These are phyloP conservation scores for Andricus curvator DNA, from an alignment of 2,888 invertebrate species.

Conservation along the genomic window DNA sequence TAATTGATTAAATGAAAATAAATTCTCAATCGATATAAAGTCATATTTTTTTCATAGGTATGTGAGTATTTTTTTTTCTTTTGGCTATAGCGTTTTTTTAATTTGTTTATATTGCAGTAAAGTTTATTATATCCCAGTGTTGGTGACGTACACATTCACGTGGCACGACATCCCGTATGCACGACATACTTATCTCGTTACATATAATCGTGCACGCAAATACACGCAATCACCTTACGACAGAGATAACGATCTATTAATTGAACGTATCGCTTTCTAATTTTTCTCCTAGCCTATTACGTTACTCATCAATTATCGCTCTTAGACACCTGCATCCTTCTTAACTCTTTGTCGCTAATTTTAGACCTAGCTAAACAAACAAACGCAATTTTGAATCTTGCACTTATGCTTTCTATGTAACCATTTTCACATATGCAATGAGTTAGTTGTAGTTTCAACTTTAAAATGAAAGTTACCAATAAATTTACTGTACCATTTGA, in stretches of 20 bases:
- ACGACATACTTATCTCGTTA: slow-evolving; percentile 50
- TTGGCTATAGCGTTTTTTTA: slow-evolving; percentile 2
- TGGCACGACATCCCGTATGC: slow-evolving; percentile 41
- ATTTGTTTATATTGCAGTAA: background rate
- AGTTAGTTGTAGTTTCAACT: background rate
- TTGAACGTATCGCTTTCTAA: slow-evolving; percentile 56
- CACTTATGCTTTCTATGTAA: background rate
- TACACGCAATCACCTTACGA: slow-evolving; percentile 58
- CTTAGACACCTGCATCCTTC: slow-evolving; percentile 24
- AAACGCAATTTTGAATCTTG: background rate
- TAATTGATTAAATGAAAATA: too few species aligned
- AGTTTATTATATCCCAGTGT: background rate
- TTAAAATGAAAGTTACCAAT: background rate
- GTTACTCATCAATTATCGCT: slow-evolving; percentile 42
- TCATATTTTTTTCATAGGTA: background rate
- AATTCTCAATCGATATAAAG: background rate
- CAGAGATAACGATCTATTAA: slow-evolving; percentile 55
- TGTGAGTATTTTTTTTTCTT: background rate
- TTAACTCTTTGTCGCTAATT: slow-evolving; percentile 14
- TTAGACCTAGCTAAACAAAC: background rate
- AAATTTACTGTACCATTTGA: background rate
- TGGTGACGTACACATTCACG: slow-evolving; percentile 46
- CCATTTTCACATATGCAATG: background rate
- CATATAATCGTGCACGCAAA: slow-evolving; percentile 48
- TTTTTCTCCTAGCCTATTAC: slow-evolving; percentile 49